Evolutionary conservation across 2,113 vertebrate genomes (phyloP).

Genomic region (Microcebus lehilahytsara): DNA sequence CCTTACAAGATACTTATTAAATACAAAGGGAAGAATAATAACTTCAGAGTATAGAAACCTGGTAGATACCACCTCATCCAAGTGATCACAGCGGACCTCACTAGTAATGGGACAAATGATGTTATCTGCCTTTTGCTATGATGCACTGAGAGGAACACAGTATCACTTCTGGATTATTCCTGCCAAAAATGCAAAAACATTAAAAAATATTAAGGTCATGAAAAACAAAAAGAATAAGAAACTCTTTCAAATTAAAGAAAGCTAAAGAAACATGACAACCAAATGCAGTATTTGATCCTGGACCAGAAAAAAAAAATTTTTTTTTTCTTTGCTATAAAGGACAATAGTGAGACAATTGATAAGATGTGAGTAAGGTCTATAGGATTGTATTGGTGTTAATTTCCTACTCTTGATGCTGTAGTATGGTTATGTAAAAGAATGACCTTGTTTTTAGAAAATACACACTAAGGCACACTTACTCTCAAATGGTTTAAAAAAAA

Average conservation of each 20-base stretch:
- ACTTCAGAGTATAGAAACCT: background rate
- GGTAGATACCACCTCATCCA: background rate
- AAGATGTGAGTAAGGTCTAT: background rate
- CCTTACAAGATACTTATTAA: background rate
- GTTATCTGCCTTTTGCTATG: background rate
- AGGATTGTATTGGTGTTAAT: background rate
- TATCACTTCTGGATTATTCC: background rate
- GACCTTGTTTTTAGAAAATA: background rate
- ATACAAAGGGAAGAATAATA: conserved; percentile 4
- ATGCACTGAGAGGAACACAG: background rate
- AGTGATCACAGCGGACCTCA: background rate
- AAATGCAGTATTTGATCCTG: background rate
- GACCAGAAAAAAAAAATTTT: conserved; percentile 30
- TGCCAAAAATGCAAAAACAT: background rate
- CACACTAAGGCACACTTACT: background rate
- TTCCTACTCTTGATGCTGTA: background rate
- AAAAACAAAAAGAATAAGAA: background rate
- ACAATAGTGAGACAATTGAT: background rate
- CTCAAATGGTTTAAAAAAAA: background rate
- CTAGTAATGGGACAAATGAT: background rate
- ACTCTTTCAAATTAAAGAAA: background rate
- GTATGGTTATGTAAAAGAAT: background rate
- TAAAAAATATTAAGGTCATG: background rate
- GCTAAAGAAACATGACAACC: background rate
- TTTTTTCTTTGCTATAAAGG: background rate